Evolutionary conservation across 2,797 vertebrate genomes (phyloP), one percentile per base, ranked within the genome.

Genomic region (Gila robusta): DNA sequence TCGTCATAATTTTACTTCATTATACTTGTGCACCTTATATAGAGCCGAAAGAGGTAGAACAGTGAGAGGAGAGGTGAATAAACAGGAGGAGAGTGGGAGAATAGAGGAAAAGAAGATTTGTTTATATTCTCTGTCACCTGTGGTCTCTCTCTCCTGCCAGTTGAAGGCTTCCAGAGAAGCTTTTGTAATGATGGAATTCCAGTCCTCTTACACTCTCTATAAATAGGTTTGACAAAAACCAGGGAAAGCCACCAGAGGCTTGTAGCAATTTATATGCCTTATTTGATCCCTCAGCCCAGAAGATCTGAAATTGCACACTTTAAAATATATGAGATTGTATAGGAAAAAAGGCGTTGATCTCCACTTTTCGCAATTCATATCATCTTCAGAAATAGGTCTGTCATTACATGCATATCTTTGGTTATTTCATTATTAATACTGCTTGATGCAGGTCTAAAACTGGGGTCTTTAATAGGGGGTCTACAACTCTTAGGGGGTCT

Each of bases 61-160:
- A 59, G 37, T 37, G 44, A 26, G 67, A 11, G 70, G 23, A 72
- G 32, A 71, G 49, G 49, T 2, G 2, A 52, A 67, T 66, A 70
- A 56, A 54, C 19, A 67, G n/a, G 26, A 66, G 19, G 35, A 84
- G 41, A 72, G 41, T 23, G 35, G 10, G 16, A 79, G 83, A 39
- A 74, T n/a, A 69, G n/a, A 32, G 37, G 83, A 86, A 79, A 49
- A 87, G 39, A 79, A 39, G 41, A 37, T 35, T 9, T 89, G 93
- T 94, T 94, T 94, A 93, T 78, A 86, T 90, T 85, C 84, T 90
- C 88, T 93, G 92, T 93, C 92, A 82, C 84, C 72, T 87, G 28
- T 44, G 77, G 44, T 79, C 71, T 87, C 70, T 83, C 87, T 47
- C 0, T 84, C 69, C 41, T 74, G 64, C 79, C 89, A 81, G 35